Evolutionary conservation across 2,797 vertebrate species (phyloP), one percentile per base, ranked within the genome.

Genomic region (Ctenosaura bakeri): DNA sequence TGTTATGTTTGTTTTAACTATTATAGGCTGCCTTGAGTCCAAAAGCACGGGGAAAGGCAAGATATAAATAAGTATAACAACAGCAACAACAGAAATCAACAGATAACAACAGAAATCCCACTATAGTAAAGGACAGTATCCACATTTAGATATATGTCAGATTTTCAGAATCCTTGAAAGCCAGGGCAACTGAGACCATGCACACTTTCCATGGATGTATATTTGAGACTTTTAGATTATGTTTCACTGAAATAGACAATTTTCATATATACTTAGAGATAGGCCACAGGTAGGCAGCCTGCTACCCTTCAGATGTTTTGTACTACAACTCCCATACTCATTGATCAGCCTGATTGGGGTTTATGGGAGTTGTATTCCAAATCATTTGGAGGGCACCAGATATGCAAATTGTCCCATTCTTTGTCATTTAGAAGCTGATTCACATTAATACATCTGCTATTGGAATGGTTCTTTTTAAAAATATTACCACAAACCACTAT

Each of bases 391-490:
- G 52, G 52, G 10, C 52, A 8, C 10, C 52, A 52, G 6, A 12
- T 82, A 35, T 54, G 83, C 89, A 90, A 38, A 5, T 24, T 3
- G 24, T 24, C 26, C 79, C 71, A 13, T 69, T 88, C 91, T 87
- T 0, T 77, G 0, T 50, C 77, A 42, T 38, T 29, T 1, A 89
- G 35, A 20, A 42, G 20, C 29, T n/a, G 22, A 79, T 64, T 66
- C 50, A 66, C 35, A 20, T 35, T 78, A 10, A 52, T 22, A 6
- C 5, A 46, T n/a, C 56, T 46, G 59, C 5, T 52, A n/a, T 46
- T 78, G 59, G 59, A 1, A 14, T 91, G 76, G 14, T 66, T 90
- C 42, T 86, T 22, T 86, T 89, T 13, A 90, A 83, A 74, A 20
- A 13, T 29, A 1, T 88, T 50, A 3, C 86, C 6, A 87, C 29